A percentile compares a stretch with the other conserved stretches of the same genome.
Conservation (phyloP, 2,797 vertebrate species). For the Xenopus petersii region DNA sequence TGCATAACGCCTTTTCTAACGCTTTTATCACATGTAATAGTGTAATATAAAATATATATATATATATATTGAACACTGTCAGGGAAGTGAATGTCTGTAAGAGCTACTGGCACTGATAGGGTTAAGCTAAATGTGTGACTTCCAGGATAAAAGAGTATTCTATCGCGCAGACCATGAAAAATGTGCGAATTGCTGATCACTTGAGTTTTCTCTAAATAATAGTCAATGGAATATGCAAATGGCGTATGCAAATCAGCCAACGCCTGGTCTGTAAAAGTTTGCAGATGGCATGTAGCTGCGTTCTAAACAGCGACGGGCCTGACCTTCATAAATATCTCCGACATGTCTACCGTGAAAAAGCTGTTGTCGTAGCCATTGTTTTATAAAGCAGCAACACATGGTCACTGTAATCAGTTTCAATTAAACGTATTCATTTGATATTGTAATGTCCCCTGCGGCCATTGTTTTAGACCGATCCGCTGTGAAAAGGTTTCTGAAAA, state of each 20-base stretch:
- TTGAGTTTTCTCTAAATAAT: not conserved
- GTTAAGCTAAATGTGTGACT: not conserved
- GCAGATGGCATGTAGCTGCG: not conserved
- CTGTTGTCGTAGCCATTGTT: not conserved
- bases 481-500: not conserved
- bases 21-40: too few relatives aligned
- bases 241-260: not conserved
- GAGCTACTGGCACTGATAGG: not conserved
- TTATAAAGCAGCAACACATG: not conserved
- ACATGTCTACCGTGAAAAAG: constrained; percentile 3
- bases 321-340: constrained; percentile 1
- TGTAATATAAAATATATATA: too few relatives aligned
- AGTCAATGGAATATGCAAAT: constrained; percentile 4
- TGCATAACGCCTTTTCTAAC: too few relatives aligned
- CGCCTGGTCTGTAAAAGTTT: not conserved
- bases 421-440: not conserved
- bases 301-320: not conserved
- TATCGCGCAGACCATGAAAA: not conserved
- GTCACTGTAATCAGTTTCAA: not conserved
- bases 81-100: too few relatives aligned
- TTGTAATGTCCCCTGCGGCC: not conserved
- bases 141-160: not conserved
- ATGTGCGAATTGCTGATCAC: not conserved
- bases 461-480: not conserved
- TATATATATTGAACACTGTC: too few relatives aligned